A percentile compares a stretch with the other conserved stretches of the same genome.
Conservation (phyloP, 1,140 invertebrate species). For the Bombyx mandarina region DNA sequence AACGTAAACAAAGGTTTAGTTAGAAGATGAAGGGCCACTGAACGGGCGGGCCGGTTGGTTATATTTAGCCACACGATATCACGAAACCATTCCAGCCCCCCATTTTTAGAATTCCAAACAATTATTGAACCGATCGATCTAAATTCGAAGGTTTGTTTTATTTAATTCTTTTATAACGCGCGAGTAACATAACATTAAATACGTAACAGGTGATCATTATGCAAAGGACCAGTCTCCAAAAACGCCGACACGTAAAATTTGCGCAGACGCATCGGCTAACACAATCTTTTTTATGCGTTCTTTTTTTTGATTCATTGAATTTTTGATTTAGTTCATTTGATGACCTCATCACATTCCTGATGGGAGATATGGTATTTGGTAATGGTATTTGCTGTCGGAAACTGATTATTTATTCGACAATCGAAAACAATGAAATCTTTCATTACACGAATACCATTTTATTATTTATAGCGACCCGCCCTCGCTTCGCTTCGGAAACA, state of each 20-base stretch:
- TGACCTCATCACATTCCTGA: constrained; percentile 15
- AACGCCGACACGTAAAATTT: neutral
- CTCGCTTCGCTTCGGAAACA: too few species aligned
- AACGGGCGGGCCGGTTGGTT: constrained; percentile 12
- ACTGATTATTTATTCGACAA: too few species aligned
- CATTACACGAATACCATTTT: too few species aligned
- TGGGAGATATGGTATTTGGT: neutral
- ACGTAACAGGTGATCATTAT: constrained; percentile 1
- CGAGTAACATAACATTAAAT: neutral
- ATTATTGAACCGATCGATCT: neutral
- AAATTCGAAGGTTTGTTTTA: neutral
- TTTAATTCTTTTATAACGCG: constrained; percentile 1
- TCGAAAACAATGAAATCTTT: too few species aligned
- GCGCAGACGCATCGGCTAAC: neutral
- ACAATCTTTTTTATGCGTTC: constrained; percentile 5
- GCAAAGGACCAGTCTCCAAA: neutral
- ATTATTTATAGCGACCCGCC: too few species aligned
- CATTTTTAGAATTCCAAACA: constrained; percentile 14
- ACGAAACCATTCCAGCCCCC: constrained; percentile 30
- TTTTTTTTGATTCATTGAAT: constrained; percentile 6
- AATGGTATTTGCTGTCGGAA: too few species aligned
- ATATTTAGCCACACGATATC: constrained; percentile 38
- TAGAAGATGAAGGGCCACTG: constrained; percentile 30
- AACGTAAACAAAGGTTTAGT: constrained; percentile 38
- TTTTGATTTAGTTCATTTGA: constrained; percentile 10